Evolutionary conservation across 2,113 vertebrate species (phyloP).

Genomic region (Morone chrysops): DNA sequence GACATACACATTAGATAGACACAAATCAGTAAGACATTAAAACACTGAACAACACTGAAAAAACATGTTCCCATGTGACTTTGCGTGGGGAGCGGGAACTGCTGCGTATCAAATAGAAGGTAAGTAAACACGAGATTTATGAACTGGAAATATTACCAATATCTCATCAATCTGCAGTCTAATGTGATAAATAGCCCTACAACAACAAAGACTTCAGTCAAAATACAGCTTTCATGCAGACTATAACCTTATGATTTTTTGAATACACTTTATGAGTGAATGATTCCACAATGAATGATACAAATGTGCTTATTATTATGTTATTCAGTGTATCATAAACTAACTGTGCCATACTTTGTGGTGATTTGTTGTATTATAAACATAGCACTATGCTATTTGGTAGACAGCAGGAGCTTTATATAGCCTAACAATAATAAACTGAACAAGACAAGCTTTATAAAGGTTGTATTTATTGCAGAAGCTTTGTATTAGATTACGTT

Average conservation of each 20-base stretch:
- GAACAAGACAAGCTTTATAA: neutral
- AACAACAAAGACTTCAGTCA: neutral
- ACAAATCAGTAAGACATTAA: neutral
- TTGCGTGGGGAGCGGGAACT: conserved; percentile 88
- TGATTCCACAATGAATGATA: neutral
- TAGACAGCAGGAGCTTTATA: neutral
- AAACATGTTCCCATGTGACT: conserved; percentile 85
- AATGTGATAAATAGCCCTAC: neutral
- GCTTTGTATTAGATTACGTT: neutral
- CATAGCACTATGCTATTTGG: neutral
- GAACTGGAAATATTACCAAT: neutral
- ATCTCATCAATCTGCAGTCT: neutral
- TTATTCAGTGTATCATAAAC: neutral
- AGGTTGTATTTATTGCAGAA: neutral
- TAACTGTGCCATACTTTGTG: neutral
- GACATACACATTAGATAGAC: neutral
- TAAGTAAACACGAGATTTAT: conserved; percentile 52
- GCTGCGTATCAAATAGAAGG: conserved; percentile 91
- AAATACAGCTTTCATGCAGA: neutral
- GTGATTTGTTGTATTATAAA: neutral
- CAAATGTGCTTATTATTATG: neutral
- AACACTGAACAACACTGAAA: neutral
- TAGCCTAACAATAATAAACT: neutral
- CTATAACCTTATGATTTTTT: neutral
- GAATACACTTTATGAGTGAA: neutral